Evolutionary conservation across 2,113 vertebrate genomes (phyloP), one percentile per base, ranked within the genome.

Genomic region (Myrmecophaga tridactyla): DNA sequence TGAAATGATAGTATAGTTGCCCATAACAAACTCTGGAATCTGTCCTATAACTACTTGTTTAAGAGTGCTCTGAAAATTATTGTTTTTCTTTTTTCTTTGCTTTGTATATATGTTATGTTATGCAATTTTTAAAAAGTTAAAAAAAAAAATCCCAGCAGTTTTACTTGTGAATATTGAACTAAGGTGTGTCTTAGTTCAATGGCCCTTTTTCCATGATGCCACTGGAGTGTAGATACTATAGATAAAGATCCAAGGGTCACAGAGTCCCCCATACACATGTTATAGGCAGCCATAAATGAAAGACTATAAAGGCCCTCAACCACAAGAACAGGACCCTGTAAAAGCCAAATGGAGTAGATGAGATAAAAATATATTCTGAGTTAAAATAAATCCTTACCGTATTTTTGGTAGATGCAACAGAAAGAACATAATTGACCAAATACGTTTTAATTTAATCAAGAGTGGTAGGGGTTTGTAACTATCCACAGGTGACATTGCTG

Each of bases 371-470:
- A 73, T 29, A 53, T 51, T 58, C 56, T 92, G 70, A 14, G 9
- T 95, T 65, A 41, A 94, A 41, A 86, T 41, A 92, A 2, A n/a
- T 7, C 46, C 34, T 95, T 92, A 21, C 17, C 25, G 27, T 82
- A 39, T 14, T 92, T 93, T 65, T 39, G 72, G 31, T 46, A 85
- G 63, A 77, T n/a, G n/a, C 18, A 82, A 70, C 14, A 92, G 36
- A 43, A 78, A 75, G 36, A 81, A 43, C 53, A 23, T 20, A 36
- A 41, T 58, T 81, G 21, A 78, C 6, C 53, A 89, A 81, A 84
- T 41, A 41, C 0, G 56, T 43, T 70, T 78, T 95, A 92, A 96
- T 63, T 94, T 94, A 84, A 96, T 51, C 60, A 76, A 72, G 69
- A 70, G 25, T 83, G 48, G 43, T 18, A 48, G 46, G 46, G 11